A percentile compares a stretch with the other conserved stretches of the same genome.
These are phyloP conservation scores for Drosophila nannoptera DNA, from an alignment of 1,140 invertebrate species.

Conservation along the genomic window DNA sequence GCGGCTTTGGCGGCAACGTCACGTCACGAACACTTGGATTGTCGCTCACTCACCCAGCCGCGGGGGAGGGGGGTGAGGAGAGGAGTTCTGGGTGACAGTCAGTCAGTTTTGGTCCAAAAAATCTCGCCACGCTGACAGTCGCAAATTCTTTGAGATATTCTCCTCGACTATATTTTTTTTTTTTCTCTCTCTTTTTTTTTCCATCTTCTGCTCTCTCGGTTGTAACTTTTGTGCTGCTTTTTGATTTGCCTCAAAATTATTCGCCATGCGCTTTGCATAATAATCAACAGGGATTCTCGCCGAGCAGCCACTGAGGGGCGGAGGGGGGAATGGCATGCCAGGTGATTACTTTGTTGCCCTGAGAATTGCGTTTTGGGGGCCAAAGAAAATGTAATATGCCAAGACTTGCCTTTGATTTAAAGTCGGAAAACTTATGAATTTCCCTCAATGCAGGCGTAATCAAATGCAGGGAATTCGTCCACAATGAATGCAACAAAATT, in stretches of 20 bases:
- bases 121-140: constrained; percentile 37
- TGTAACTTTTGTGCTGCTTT: constrained; percentile 39
- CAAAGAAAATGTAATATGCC: constrained; percentile 15
- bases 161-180: constrained; percentile 7
- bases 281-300: constrained; percentile 42
- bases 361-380: constrained; percentile 7
- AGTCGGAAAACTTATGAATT: not conserved
- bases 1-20: constrained; percentile 47
- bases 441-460: constrained; percentile 13
- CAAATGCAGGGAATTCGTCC: not conserved
- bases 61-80: no score
- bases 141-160: constrained; percentile 40
- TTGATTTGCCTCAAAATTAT: constrained; percentile 52
- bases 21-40: constrained; percentile 68
- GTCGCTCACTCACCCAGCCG: constrained; percentile 42
- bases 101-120: constrained; percentile 19
- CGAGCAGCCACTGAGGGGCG: constrained; percentile 9
- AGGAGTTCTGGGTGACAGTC: constrained; percentile 4
- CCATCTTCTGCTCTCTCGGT: not conserved
- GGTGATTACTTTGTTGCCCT: constrained; percentile 45
- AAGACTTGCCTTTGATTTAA: constrained; percentile 21
- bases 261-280: constrained; percentile 51
- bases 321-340: constrained; percentile 18
- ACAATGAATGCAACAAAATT: not conserved
- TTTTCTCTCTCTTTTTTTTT: no score